Conservation (phyloP, 92 coral and sea anemone genomes). For the Micromussa lordhowensis region DNA sequence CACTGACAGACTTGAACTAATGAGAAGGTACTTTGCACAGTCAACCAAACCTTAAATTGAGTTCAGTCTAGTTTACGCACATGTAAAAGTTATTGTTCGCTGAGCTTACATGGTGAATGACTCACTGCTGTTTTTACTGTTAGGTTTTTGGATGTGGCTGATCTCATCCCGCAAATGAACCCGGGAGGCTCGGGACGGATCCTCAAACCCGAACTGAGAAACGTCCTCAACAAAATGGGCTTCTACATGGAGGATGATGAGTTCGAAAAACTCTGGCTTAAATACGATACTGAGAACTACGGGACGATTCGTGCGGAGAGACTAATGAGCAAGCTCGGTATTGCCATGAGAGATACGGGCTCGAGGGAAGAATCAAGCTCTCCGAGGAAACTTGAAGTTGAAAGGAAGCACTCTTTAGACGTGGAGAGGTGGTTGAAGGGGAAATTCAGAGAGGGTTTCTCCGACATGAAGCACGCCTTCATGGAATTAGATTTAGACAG, state of each 20-base stretch:
- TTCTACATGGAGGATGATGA: conserved; percentile 97
- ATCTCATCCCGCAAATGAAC: conserved; percentile 93
- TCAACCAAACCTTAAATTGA: no score
- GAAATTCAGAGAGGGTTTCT: conserved; percentile 94
- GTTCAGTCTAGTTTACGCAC: no score
- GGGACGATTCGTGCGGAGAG: conserved; percentile 93
- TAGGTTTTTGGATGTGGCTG: conserved; percentile 96
- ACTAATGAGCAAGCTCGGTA: conserved; percentile 88
- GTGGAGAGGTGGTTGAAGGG: conserved; percentile 94
- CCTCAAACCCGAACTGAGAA: conserved; percentile 92
- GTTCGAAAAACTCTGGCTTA: conserved; percentile 97
- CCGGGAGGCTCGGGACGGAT: conserved; percentile 98
- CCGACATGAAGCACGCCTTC: conserved; percentile 99
- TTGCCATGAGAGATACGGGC: conserved; percentile 72
- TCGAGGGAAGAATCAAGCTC: conserved; percentile 68
- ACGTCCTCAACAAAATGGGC: conserved; percentile 95
- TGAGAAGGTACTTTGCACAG: no score
- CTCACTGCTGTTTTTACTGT: not conserved
- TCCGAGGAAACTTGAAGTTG: conserved; percentile 91
- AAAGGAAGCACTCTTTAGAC: conserved; percentile 82
- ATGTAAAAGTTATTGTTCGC: not conserved
- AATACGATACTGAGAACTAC: conserved; percentile 95
- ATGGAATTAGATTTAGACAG: conserved; percentile 95
- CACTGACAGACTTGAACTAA: no score
- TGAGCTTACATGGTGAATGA: not conserved